A percentile compares a stretch with the other conserved stretches of the same genome.
Conservation (phyloP, 2,113 vertebrate genomes). For the Anoplopoma fimbria region DNA sequence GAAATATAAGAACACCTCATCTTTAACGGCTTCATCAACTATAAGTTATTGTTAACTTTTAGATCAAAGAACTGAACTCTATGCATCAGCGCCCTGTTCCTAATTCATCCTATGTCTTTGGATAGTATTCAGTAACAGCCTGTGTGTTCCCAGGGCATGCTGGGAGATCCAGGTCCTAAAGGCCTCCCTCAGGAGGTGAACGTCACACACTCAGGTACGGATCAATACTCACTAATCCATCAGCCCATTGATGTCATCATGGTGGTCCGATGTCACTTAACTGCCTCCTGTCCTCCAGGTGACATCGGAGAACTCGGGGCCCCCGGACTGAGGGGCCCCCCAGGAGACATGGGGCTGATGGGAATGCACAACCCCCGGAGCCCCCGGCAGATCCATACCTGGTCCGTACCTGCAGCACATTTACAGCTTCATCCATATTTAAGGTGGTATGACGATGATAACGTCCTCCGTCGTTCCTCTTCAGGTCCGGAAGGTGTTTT, state of each 20-base stretch:
- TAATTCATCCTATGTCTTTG: too few species aligned
- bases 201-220: conserved; percentile 47
- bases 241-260: neutral
- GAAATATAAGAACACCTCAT: neutral
- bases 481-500: conserved; percentile 65
- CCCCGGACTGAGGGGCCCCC: conserved; percentile 51
- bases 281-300: conserved; percentile 58
- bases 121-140: too few species aligned
- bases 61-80: too few species aligned
- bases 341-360: conserved; percentile 71
- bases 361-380: conserved; percentile 69
- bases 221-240: neutral
- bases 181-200: conserved; percentile 39
- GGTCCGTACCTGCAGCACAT: conserved; percentile 65
- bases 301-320: conserved; percentile 62
- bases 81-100: too few species aligned
- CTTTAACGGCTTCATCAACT: neutral
- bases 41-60: too few species aligned
- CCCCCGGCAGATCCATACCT: conserved; percentile 34
- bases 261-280: neutral
- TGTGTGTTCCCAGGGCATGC: conserved; percentile 65
- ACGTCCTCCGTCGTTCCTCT: neutral
- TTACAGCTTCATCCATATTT: neutral
- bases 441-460: neutral
- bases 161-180: conserved; percentile 74